A percentile compares a stretch with the other conserved stretches of the same genome.
These are phyloP conservation scores for Zhuqinia jingwanae DNA, from an alignment of 2,888 invertebrate genomes.

Conservation along the genomic window DNA sequence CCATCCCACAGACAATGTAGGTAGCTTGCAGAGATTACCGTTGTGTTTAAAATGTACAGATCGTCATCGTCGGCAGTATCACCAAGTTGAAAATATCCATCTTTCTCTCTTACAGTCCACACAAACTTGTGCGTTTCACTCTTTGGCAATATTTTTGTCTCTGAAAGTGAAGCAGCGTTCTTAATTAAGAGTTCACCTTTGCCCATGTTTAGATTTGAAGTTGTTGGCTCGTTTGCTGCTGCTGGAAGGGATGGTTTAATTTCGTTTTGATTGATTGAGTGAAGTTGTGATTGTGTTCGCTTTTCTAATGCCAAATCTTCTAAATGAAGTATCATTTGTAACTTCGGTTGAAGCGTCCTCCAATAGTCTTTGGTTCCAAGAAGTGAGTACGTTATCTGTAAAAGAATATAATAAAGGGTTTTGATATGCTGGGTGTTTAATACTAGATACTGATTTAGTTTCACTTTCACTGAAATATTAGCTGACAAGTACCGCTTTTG, in stretches of 20 bases:
- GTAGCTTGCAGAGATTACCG: slow-evolving; percentile 71
- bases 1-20: slow-evolving; percentile 74
- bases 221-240: background rate
- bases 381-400: slow-evolving; percentile 47
- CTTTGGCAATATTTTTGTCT: slow-evolving; percentile 23
- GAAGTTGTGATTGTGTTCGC: background rate
- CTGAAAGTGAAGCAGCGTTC: slow-evolving; percentile 46
- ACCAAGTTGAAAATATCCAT: slow-evolving; percentile 75
- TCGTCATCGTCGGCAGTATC: slow-evolving; percentile 66
- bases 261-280: background rate
- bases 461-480: background rate
- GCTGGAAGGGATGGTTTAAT: background rate
- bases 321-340: slow-evolving; percentile 69
- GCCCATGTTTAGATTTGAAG: background rate
- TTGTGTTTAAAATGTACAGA: slow-evolving; percentile 72
- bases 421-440: too few relatives aligned
- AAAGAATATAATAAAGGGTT: too few relatives aligned
- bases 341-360: slow-evolving; percentile 55
- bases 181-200: background rate
- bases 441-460: too few relatives aligned
- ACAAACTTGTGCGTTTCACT: slow-evolving; percentile 1
- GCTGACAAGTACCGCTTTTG: slow-evolving; percentile 67
- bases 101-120: slow-evolving; percentile 66
- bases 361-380: slow-evolving; percentile 71
- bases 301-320: slow-evolving; percentile 55